phyloP scores from a whole-genome alignment of 2,113 vertebrate species.

The Caranx ignobilis region DNA sequence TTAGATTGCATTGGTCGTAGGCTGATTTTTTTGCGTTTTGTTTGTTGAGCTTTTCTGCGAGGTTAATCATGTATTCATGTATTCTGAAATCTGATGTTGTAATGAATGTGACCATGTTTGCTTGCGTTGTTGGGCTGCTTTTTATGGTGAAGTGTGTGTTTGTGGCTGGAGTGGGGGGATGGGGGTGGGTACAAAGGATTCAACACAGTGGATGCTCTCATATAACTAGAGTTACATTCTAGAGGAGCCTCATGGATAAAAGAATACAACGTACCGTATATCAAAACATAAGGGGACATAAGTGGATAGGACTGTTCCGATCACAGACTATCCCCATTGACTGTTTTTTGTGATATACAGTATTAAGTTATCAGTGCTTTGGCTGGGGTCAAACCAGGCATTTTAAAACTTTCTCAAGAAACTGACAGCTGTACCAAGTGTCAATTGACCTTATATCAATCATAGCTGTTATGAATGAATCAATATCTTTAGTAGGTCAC shows the following conservation, averaged over 20 bases:
- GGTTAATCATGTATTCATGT: constrained; percentile 65
- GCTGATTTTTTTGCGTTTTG: constrained; percentile 49
- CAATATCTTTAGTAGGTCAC: neutral
- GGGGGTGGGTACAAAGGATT: constrained; percentile 43
- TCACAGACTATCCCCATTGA: neutral
- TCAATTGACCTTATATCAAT: constrained; percentile 35
- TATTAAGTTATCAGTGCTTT: constrained; percentile 5
- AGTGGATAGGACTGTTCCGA: constrained; percentile 30
- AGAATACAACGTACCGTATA: constrained; percentile 25
- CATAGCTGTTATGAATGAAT: constrained; percentile 4
- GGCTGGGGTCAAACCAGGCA: constrained; percentile 16
- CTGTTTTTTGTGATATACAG: neutral
- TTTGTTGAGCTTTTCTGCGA: constrained; percentile 66
- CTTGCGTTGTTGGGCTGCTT: constrained; percentile 42
- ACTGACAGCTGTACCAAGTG: neutral
- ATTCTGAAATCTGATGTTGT: constrained; percentile 64
- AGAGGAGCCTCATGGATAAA: constrained; percentile 3
- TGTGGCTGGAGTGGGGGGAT: constrained; percentile 1
- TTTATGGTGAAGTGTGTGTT: constrained; percentile 31
- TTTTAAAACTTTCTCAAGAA: constrained; percentile 19
- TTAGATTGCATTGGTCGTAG: constrained; percentile 66
- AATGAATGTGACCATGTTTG: constrained; percentile 68
- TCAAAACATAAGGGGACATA: constrained; percentile 20
- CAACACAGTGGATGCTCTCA: constrained; percentile 24
- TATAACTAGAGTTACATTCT: constrained; percentile 25